Conservation (phyloP, 2,797 vertebrate genomes). For the Poeciliopsis presidionis region DNA sequence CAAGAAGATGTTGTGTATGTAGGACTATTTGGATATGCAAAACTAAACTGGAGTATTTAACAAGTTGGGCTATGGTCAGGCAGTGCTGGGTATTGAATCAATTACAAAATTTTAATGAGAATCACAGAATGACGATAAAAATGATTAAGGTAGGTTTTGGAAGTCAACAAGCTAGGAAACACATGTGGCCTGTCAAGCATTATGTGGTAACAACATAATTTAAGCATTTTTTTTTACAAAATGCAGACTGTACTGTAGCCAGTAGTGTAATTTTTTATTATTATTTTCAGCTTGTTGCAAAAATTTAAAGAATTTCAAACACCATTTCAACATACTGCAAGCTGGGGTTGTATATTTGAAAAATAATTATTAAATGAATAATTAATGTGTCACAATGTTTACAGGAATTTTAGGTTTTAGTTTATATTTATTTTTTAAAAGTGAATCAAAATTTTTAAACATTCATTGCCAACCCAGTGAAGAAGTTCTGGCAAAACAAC, state of each 20-base stretch:
- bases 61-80: neutral
- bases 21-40: slow-evolving; percentile 2
- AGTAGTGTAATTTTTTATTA: neutral
- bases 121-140: neutral
- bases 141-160: neutral
- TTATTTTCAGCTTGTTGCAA: neutral
- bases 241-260: neutral
- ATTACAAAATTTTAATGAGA: neutral
- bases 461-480: neutral
- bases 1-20: neutral
- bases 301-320: neutral
- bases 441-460: neutral
- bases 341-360: neutral
- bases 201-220: neutral
- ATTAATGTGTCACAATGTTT: neutral
- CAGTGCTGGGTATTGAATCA: neutral
- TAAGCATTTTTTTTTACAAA: neutral
- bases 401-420: neutral
- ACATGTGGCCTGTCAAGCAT: neutral
- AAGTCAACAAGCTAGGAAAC: neutral
- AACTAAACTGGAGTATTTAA: neutral
- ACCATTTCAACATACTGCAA: neutral
- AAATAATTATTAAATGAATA: neutral
- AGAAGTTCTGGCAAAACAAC: neutral
- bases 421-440: neutral